These are phyloP conservation scores for Tauraco erythrolophus DNA, from an alignment of 2,113 vertebrate genomes.

Conservation along the genomic window DNA sequence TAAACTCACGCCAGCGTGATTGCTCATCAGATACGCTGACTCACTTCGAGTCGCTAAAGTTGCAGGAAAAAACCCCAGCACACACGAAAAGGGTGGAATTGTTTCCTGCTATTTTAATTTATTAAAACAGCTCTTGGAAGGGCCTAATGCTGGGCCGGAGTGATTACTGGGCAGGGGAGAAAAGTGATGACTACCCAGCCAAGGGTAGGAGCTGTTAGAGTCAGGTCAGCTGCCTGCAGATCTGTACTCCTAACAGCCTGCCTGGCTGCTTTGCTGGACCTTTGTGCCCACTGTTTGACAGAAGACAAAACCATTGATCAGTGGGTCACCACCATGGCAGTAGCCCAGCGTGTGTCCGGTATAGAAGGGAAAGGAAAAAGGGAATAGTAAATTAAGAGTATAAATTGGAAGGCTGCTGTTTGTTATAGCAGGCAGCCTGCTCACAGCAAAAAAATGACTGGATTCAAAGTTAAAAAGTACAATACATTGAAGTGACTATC, in stretches of 20 bases:
- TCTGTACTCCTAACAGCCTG: neutral
- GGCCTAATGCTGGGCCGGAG: neutral
- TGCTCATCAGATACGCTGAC: neutral
- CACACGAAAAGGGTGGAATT: neutral
- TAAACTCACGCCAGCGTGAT: neutral
- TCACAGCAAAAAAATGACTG: neutral
- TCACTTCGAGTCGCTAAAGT: neutral
- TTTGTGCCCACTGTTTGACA: neutral
- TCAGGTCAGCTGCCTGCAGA: neutral
- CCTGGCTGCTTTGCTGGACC: neutral
- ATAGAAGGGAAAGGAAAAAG: neutral
- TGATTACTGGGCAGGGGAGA: neutral
- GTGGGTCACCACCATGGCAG: neutral
- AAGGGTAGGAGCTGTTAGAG: neutral
- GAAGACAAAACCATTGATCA: neutral
- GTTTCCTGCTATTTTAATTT: neutral
- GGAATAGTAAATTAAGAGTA: neutral
- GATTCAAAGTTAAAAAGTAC: neutral
- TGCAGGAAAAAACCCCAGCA: neutral
- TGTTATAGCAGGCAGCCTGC: neutral
- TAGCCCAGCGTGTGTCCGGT: neutral
- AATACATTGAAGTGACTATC: neutral
- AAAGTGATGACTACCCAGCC: neutral
- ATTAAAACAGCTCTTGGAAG: neutral
- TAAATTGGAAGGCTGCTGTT: neutral